Conservation (phyloP, 2,113 vertebrate genomes). For the Gnathonemus echidnorhynchus region DNA sequence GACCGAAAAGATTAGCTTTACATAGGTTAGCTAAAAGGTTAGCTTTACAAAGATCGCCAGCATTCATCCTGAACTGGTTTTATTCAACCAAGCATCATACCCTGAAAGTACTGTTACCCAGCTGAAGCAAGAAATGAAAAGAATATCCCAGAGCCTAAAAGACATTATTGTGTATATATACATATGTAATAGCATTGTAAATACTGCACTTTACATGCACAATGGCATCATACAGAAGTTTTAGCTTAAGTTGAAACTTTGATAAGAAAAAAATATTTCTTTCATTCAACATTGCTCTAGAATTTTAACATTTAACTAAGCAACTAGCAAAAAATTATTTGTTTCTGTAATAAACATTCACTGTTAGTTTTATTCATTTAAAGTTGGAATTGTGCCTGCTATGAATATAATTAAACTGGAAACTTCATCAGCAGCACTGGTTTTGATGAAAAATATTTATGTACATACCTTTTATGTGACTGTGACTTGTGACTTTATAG, state of each 20-base stretch:
- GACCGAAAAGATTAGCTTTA: background rate
- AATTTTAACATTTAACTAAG: background rate
- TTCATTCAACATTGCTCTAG: background rate
- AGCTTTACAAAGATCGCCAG: background rate
- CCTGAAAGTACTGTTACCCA: background rate
- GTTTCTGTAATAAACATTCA: background rate
- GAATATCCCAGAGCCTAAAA: background rate
- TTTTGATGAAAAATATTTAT: background rate
- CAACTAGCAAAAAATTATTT: background rate
- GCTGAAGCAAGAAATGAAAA: background rate
- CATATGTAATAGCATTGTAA: background rate
- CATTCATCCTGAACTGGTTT: background rate
- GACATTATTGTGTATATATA: background rate
- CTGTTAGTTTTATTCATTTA: background rate
- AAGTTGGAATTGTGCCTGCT: background rate
- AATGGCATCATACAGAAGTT: background rate
- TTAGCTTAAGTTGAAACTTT: background rate
- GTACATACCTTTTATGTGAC: slow-evolving; percentile 48
- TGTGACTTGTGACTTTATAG: slow-evolving; percentile 17
- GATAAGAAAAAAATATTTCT: background rate
- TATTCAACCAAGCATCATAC: background rate
- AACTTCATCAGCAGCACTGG: background rate
- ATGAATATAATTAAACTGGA: background rate
- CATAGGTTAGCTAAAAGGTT: background rate
- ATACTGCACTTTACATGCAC: background rate